Evolutionary conservation across 2,888 invertebrate species (phyloP).

Genomic region (Troglohyphantes excavatus): DNA sequence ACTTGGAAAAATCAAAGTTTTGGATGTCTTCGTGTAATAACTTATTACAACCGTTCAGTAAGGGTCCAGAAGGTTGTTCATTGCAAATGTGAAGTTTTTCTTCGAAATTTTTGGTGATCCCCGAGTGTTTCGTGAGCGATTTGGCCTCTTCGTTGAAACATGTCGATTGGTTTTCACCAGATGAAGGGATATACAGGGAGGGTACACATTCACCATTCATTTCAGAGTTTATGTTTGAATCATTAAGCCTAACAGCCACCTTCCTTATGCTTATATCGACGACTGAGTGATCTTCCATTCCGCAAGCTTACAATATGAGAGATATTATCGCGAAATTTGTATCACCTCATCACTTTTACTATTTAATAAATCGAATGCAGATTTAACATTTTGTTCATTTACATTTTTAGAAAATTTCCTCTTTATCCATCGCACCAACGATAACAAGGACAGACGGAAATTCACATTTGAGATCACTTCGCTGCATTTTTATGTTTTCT

Average conservation of each 20-base stretch:
- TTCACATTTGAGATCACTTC: conserved; percentile 29
- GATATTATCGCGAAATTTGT: conserved; percentile 1
- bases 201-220: conserved; percentile 62
- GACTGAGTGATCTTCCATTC: conserved; percentile 71
- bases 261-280: conserved; percentile 73
- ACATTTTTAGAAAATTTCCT: conserved; percentile 18
- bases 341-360: conserved; percentile 16
- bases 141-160: conserved; percentile 62
- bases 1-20: conserved; percentile 49
- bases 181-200: conserved; percentile 43
- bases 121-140: conserved; percentile 16
- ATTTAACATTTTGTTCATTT: not conserved
- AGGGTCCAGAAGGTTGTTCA: conserved; percentile 26
- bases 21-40: conserved; percentile 61
- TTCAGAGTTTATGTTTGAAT: conserved; percentile 48
- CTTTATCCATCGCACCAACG: conserved; percentile 16
- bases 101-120: conserved; percentile 42
- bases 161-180: conserved; percentile 49
- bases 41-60: conserved; percentile 69
- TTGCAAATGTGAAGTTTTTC: conserved; percentile 63
- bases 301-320: not conserved
- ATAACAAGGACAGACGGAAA: conserved; percentile 63
- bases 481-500: not conserved
- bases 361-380: not conserved
- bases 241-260: conserved; percentile 77